These are phyloP conservation scores for Lepidochitona cinerea DNA, from an alignment of 2,888 invertebrate genomes.

Conservation along the genomic window DNA sequence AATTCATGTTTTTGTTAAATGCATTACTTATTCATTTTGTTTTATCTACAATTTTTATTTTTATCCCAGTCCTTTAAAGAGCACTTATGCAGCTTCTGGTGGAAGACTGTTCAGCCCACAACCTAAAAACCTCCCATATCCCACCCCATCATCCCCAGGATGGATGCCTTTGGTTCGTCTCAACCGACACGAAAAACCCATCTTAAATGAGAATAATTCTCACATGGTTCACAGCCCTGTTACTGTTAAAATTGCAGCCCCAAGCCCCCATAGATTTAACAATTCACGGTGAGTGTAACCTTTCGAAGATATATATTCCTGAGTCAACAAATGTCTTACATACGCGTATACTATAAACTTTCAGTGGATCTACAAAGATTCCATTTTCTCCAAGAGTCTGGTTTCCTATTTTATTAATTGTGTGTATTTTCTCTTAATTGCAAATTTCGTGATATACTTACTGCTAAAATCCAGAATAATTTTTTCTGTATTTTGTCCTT, in stretches of 20 bases:
- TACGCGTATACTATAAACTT: no score
- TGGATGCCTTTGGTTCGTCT: slow-evolving; percentile 45
- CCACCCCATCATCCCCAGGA: slow-evolving; percentile 29
- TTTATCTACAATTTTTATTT: background rate
- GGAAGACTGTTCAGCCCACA: slow-evolving; percentile 12
- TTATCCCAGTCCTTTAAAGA: slow-evolving; percentile 6
- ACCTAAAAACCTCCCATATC: slow-evolving; percentile 20
- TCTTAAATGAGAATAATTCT: slow-evolving; percentile 36
- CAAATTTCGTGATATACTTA: no score
- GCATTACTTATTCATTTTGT: background rate
- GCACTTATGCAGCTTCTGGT: background rate
- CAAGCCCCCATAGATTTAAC: slow-evolving; percentile 38
- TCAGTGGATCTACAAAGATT: no score
- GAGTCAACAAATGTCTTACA: no score
- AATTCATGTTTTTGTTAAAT: no score
- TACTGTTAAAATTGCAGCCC: slow-evolving; percentile 56
- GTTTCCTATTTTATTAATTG: no score
- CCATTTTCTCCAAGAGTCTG: no score
- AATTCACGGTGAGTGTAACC: slow-evolving; percentile 41
- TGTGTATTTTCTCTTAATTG: no score
- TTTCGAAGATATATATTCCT: no score
- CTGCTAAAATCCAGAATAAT: no score
- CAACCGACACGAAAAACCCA: slow-evolving; percentile 31
- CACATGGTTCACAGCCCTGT: slow-evolving; percentile 45
- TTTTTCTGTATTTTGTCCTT: no score